These are phyloP conservation scores for Lerista edwardsae DNA, from an alignment of 2,797 vertebrate species.

Conservation along the genomic window DNA sequence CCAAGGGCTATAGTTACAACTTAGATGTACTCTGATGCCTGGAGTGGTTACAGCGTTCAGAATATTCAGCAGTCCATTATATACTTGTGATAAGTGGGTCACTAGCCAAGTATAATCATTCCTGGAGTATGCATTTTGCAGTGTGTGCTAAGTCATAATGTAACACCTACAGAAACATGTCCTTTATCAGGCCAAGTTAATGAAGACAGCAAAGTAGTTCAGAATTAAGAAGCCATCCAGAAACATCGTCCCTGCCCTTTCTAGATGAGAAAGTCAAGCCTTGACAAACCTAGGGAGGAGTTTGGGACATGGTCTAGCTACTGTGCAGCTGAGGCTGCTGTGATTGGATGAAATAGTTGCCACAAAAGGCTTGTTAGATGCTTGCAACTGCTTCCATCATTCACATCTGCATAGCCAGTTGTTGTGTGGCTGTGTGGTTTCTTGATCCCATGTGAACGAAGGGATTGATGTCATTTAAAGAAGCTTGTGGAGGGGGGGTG, in stretches of 20 bases:
- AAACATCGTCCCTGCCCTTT: not conserved
- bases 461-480: not conserved
- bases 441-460: not conserved
- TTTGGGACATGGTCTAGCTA: not conserved
- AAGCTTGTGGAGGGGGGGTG: not conserved
- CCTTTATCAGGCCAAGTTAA: not conserved
- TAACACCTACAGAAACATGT: not conserved
- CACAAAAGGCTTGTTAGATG: not conserved
- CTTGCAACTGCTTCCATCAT: not conserved
- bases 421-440: not conserved
- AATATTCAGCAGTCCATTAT: not conserved
- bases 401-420: not conserved
- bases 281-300: not conserved
- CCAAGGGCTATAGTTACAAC: constrained; percentile 77
- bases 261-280: not conserved
- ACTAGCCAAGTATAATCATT: not conserved
- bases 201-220: not conserved
- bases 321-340: not conserved
- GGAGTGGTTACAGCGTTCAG: constrained; percentile 40
- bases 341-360: not conserved
- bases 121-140: not conserved
- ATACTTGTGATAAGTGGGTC: not conserved
- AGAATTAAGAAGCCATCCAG: not conserved
- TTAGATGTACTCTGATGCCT: constrained; percentile 50
- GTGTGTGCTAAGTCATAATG: not conserved